Base-by-base conservation (phyloP, 2,113 vertebrate genomes). In the Riparia riparia region DNA sequence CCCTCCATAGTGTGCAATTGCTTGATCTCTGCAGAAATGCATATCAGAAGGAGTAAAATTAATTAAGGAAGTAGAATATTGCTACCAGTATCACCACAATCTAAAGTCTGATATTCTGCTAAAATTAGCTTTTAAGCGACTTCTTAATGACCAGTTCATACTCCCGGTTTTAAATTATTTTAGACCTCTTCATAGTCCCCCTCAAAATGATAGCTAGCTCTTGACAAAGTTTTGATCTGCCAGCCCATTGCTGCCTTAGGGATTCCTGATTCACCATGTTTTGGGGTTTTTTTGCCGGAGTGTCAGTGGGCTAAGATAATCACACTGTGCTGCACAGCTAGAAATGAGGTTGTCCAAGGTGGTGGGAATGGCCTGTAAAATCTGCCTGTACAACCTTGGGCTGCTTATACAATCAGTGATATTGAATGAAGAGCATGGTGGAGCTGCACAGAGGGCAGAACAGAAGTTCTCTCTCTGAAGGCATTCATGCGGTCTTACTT, bases 21-120 rank as follows among this genome's bases (percentile, higher is more conserved):
- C 47, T 80, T 68, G 58, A 9, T 90, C 63, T 73, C 2, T 90
- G 77, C 37, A 72, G 85, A 96, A 93, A 45, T 45, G 68, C 39
- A 54, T n/a, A 87, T 42, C 53, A 58, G 82, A 80, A 85, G 32
- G 42, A 82, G 66, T 87, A 68, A 93, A 95, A 83, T 57, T 19
- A 95, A 29, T 81, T 93, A 80, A 82, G 70, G 63, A 94, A 94
- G 39, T 72, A 45, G 32, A 45, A 66, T 85, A 73, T 70, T 90
- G 58, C 81, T 88, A 69, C 10, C 73, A 70, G 49, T 81, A 70
- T 74, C 94, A 12, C 19, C 57, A 81, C 95, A 92, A 78, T 85
- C 17, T 84, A 6, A 90, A 72, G 34, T 86, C 45, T 88, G 16
- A 16, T 92, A 64, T 85, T 92, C 69, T 87, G 77, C 78, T 96